Conservation (phyloP, 92 coral and sea anemone species). For the Nematostella vectensis region DNA sequence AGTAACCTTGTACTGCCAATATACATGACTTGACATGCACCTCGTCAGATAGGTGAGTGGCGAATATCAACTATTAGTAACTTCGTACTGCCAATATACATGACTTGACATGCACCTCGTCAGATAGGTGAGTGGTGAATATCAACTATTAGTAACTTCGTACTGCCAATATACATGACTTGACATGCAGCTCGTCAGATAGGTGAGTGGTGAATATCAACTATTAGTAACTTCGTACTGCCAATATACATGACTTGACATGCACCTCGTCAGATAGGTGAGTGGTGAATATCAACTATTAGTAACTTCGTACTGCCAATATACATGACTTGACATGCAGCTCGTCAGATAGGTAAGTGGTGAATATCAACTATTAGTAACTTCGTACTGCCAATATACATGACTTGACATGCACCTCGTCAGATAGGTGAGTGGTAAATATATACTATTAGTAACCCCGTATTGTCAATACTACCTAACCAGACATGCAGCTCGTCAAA, state of each 20-base stretch:
- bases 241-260: conserved; percentile 60
- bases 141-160: conserved; percentile 84
- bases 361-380: conserved; percentile 76
- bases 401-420: conserved; percentile 25
- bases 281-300: conserved; percentile 45
- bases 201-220: conserved; percentile 35
- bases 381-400: conserved; percentile 75
- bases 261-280: conserved; percentile 36
- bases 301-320: conserved; percentile 81
- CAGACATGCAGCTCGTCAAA: conserved; percentile 26
- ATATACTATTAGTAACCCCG: conserved; percentile 85
- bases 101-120: conserved; percentile 25
- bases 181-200: conserved; percentile 28
- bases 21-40: conserved; percentile 40
- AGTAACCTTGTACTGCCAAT: conserved; percentile 81
- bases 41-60: conserved; percentile 37
- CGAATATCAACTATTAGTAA: conserved; percentile 76
- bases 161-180: conserved; percentile 66
- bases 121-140: conserved; percentile 39
- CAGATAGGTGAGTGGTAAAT: conserved; percentile 42
- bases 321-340: conserved; percentile 40
- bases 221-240: conserved; percentile 78
- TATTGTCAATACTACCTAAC: conserved; percentile 65
- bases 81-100: conserved; percentile 75
- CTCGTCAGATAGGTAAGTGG: conserved; percentile 38